Base-by-base conservation (phyloP, 2,797 vertebrate species). In the Mormyrops boulengeri region DNA sequence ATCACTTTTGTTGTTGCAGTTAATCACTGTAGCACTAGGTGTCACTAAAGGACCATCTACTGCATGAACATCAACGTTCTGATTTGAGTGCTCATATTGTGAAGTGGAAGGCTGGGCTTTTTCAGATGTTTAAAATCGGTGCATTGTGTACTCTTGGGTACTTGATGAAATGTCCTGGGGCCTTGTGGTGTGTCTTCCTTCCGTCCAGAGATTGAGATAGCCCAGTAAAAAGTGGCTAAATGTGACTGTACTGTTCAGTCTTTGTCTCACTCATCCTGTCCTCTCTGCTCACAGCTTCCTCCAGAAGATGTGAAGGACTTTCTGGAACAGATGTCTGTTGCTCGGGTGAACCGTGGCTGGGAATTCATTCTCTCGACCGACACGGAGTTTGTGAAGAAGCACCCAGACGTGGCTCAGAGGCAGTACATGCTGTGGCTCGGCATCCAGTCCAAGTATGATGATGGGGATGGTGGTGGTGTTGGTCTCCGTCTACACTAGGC, bases 281-380 rank as follows among this genome's bases (percentile, higher is more conserved):
- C 91, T 90, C 91, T n/a, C 80, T 89, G 57, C 30, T 11, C 50
- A 4, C 92, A 99, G 99, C 98, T 99, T 91, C 98, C 98, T 49
- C 97, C 98, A 0, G 99, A 99, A 94, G 99, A 99, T 0, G 98
- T 99, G 92, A 99, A 98, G 93, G 99, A 99, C 93, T 99, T 99
- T 91, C 94, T 99, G 92, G 98, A 99, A 93, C 99, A 99, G 88
- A 98, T 99, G 95, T 96, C 98, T 0, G 94, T 95, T 85, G 97
- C 98, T 62, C 96, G 97, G 77, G 92, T 98, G 92, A 99, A 99
- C 95, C 96, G 96, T 88, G 98, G 98, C 73, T 99, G 99, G 99
- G 98, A 99, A 94, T 99, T 99, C 93, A 91, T 98, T 93, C 93
- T 99, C 93, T 96, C 97, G 19, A 96, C 96, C 0, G 98, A 99